Evolutionary conservation across 2,113 vertebrate genomes (phyloP).

Genomic region (Tichodroma muraria): DNA sequence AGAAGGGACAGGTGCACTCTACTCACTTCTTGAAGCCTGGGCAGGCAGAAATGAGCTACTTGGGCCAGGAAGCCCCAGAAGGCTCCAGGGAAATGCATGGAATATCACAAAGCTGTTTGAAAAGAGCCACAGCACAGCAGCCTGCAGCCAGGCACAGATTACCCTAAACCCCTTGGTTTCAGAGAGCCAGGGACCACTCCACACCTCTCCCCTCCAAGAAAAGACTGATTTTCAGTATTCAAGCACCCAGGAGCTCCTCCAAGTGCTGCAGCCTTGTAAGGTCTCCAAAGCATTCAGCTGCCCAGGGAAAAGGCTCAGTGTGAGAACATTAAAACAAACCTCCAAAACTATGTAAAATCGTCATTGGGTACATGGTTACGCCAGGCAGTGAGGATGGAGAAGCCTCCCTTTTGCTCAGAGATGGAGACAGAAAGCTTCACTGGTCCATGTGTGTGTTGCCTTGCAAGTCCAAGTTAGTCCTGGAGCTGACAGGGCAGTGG

Average conservation of each 20-base stretch:
- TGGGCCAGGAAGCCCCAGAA: neutral
- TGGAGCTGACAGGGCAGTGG: neutral
- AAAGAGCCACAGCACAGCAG: neutral
- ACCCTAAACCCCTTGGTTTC: neutral
- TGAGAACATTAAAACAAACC: neutral
- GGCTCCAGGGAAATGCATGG: neutral
- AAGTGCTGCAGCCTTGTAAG: neutral
- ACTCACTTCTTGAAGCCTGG: neutral
- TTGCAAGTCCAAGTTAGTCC: neutral
- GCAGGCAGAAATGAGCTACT: neutral
- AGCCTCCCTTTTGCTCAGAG: neutral
- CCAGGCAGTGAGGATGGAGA: neutral
- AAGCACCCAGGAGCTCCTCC: neutral
- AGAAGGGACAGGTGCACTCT: neutral
- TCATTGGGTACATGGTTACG: fast-evolving
- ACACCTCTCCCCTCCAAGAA: neutral
- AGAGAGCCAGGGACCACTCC: neutral
- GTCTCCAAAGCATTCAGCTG: neutral
- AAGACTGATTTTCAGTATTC: neutral
- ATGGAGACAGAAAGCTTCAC: neutral
- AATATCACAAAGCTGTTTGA: neutral
- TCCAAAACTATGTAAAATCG: neutral
- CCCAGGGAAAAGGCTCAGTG: neutral
- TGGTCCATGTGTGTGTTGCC: neutral
- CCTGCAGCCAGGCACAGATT: neutral